Evolutionary conservation across 2,797 vertebrate species (phyloP).

Genomic region (Esox lucius): DNA sequence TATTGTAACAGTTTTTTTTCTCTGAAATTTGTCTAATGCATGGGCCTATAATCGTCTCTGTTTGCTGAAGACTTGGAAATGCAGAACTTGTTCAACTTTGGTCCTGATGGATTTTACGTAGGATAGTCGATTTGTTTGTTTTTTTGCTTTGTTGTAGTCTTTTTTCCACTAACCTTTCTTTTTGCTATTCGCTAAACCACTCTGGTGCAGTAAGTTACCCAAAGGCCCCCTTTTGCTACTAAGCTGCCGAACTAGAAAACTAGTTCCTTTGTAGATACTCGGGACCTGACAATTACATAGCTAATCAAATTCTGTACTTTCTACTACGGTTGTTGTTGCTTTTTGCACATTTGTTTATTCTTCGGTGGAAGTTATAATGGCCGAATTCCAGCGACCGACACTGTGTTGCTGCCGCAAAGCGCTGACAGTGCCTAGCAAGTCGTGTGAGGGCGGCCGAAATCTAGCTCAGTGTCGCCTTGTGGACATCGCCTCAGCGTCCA

Average conservation of each 20-base stretch:
- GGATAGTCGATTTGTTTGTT: slow-evolving; percentile 10
- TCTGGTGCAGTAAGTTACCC: not conserved
- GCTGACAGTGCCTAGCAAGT: slow-evolving; percentile 53
- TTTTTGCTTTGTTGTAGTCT: not conserved
- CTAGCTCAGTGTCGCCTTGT: slow-evolving; percentile 67
- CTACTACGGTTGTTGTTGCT: slow-evolving; percentile 29
- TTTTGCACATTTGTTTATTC: slow-evolving; percentile 18
- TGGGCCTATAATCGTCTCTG: slow-evolving; percentile 10
- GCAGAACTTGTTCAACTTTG: slow-evolving; percentile 28
- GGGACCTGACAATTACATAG: slow-evolving; percentile 26
- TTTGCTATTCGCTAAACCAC: slow-evolving; percentile 5
- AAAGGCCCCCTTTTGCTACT: slow-evolving; percentile 8
- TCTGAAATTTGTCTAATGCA: slow-evolving; percentile 5
- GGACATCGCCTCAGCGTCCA: slow-evolving; percentile 88
- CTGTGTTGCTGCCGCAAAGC: slow-evolving; percentile 85
- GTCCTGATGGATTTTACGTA: slow-evolving; percentile 74
- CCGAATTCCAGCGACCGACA: slow-evolving; percentile 72
- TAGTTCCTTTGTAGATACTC: slow-evolving; percentile 34
- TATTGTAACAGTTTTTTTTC: not conserved
- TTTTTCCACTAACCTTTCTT: not conserved
- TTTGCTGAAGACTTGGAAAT: slow-evolving; percentile 23
- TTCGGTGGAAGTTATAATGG: slow-evolving; percentile 55
- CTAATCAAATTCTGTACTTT: not conserved
- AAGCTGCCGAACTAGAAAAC: not conserved
- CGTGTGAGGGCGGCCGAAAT: slow-evolving; percentile 46